Evolutionary conservation across 1,140 invertebrate genomes (phyloP).

Genomic region (Araneus ventricosus): DNA sequence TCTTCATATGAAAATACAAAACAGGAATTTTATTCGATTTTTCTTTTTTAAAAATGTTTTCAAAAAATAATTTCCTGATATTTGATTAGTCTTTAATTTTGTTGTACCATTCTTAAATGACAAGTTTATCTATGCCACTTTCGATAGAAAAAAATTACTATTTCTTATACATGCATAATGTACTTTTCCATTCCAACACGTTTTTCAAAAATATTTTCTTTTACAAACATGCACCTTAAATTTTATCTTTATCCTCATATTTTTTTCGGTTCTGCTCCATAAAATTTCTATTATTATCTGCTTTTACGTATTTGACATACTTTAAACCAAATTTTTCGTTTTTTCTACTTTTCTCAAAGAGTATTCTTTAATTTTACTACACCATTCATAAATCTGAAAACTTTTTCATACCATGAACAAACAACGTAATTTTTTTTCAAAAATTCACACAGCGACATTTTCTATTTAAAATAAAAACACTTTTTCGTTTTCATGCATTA

Average conservation of each 20-base stretch:
- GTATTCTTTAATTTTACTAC: not conserved
- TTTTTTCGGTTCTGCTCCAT: slow-evolving; percentile 52
- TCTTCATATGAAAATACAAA: no score
- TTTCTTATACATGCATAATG: slow-evolving; percentile 8
- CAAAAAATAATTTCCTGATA: no score
- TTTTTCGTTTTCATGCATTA: slow-evolving; percentile 10
- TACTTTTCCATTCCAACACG: slow-evolving; percentile 17
- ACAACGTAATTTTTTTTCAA: not conserved
- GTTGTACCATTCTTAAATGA: no score
- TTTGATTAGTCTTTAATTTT: no score
- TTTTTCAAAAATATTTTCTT: slow-evolving; percentile 40
- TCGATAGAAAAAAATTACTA: not conserved
- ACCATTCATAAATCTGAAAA: not conserved
- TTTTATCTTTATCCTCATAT: slow-evolving; percentile 27
- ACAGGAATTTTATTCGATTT: no score
- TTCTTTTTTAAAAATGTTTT: no score
- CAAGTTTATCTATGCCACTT: no score
- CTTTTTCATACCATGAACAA: not conserved
- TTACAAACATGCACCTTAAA: slow-evolving; percentile 30
- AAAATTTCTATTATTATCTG: slow-evolving; percentile 66
- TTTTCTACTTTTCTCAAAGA: not conserved
- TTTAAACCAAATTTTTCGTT: not conserved
- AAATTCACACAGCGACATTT: not conserved
- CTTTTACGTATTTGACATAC: slow-evolving; percentile 28
- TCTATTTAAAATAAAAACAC: not conserved